Conservation (phyloP, 2,797 vertebrate genomes). For the Bradypodion pumilum region DNA sequence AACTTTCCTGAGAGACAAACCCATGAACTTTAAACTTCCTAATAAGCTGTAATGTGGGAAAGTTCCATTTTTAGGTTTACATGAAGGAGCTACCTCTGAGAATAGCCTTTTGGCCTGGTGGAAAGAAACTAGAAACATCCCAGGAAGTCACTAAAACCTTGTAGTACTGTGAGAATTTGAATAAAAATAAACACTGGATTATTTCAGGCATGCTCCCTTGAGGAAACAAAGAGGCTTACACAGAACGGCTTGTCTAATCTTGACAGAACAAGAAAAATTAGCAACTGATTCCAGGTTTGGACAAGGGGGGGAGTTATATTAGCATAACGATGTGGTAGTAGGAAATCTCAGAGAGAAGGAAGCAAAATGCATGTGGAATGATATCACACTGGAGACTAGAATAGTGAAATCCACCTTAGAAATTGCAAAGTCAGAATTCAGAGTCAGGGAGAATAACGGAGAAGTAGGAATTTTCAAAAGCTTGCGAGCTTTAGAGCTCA, state of each 20-base stretch:
- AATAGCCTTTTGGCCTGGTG: conserved; percentile 79
- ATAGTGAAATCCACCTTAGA: conserved; percentile 42
- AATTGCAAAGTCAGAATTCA: conserved; percentile 36
- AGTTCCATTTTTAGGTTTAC: conserved; percentile 85
- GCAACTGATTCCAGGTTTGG: conserved; percentile 69
- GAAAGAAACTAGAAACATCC: conserved; percentile 83
- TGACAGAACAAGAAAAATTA: conserved; percentile 81
- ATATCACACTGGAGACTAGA: conserved; percentile 53
- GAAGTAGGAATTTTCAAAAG: conserved; percentile 58
- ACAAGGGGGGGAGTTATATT: not conserved
- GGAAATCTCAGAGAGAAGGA: conserved; percentile 62
- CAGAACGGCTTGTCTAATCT: conserved; percentile 75
- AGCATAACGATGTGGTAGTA: conserved; percentile 45
- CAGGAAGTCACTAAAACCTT: conserved; percentile 80
- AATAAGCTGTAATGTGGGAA: conserved; percentile 85
- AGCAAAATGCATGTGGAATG: conserved; percentile 63
- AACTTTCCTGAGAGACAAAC: conserved; percentile 66
- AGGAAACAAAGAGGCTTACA: conserved; percentile 79
- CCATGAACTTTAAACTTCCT: conserved; percentile 80
- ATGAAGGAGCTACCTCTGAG: conserved; percentile 88
- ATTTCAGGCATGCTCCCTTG: conserved; percentile 77
- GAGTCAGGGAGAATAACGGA: conserved; percentile 50
- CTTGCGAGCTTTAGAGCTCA: conserved; percentile 47
- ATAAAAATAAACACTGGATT: conserved; percentile 88
- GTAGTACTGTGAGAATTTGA: conserved; percentile 83